phyloP scores from a whole-genome alignment of 2,113 vertebrate species.

The Myiozetetes cayanensis region DNA sequence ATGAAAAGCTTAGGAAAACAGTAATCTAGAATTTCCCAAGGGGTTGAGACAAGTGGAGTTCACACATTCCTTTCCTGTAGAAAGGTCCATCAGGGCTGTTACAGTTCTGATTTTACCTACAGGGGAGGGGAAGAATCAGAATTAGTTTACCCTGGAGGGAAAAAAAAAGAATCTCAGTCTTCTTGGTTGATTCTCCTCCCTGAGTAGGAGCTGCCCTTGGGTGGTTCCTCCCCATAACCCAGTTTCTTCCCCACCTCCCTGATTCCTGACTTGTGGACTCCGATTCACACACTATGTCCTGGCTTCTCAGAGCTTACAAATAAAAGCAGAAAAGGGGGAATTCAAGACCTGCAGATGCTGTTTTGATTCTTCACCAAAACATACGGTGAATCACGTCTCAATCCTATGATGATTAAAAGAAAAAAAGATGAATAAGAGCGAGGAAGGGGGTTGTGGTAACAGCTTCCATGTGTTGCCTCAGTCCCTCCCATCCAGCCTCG shows the following conservation, averaged over 20 bases:
- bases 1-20: background rate
- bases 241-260: background rate
- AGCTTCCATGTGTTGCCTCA: constrained; percentile 61
- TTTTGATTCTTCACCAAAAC: constrained; percentile 30
- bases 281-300: background rate
- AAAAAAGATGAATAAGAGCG: constrained; percentile 1
- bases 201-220: background rate
- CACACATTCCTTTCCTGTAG: background rate
- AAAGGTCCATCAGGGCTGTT: background rate
- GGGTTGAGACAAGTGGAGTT: background rate
- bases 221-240: background rate
- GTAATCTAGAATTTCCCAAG: background rate
- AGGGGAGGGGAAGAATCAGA: background rate
- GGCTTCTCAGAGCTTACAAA: background rate
- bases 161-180: background rate
- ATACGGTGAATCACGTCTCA: constrained; percentile 6
- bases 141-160: background rate
- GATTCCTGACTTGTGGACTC: background rate
- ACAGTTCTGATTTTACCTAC: background rate
- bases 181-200: background rate
- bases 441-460: background rate
- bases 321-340: background rate
- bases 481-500: constrained; percentile 25
- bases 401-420: constrained; percentile 36
- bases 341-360: constrained; percentile 22